Evolutionary conservation across 2,888 invertebrate species (phyloP), one percentile per base, ranked within the genome.

Genomic region (Cylindroiulus punctatus): DNA sequence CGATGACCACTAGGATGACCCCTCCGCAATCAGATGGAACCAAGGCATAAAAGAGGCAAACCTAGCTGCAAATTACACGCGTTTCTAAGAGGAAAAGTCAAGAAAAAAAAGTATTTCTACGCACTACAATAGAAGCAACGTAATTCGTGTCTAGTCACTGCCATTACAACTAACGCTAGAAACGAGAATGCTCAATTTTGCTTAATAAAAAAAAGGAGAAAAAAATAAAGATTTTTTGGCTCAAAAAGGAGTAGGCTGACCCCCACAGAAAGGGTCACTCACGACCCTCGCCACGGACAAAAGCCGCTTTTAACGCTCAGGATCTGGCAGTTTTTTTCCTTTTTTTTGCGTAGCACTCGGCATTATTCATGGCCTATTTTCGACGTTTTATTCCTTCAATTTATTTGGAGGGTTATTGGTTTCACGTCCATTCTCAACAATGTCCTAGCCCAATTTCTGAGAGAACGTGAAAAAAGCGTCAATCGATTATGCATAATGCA

Each of bases 321-420:
- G 76, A 30, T 76, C 14, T 76, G 26, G 26, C 22, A 22, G 22
- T 30, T 76, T 76, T 76, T 65, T 30, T 30, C 5, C 30, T 76
- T 22, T 76, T 76, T 14, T 57, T 57, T 57, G 76, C 30, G 30
- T 76, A 10, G 22, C 22, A 30, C 76, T 76, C 76, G 76, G 76
- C 22, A 76, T 76, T 76, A 76, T 76, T 76, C 76, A 76, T 76
- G 76, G 76, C 76, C 76, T 76, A 76, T 76, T 76, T 76, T 76
- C 76, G 26, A 76, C 76, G 76, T 76, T 76, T 76, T 76, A 76
- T 76, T 76, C 76, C 76, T 76, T 76, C 76, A 76, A 76, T 76
- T 76, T 76, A 76, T 76, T 76, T 76, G 76, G 76, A 76, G 76
- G 76, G 76, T 76, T 76, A 76, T 76, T 76, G 76, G 76, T 76